phyloP scores from a whole-genome alignment of 2,888 invertebrate genomes.

The Thymelicus sylvestris region DNA sequence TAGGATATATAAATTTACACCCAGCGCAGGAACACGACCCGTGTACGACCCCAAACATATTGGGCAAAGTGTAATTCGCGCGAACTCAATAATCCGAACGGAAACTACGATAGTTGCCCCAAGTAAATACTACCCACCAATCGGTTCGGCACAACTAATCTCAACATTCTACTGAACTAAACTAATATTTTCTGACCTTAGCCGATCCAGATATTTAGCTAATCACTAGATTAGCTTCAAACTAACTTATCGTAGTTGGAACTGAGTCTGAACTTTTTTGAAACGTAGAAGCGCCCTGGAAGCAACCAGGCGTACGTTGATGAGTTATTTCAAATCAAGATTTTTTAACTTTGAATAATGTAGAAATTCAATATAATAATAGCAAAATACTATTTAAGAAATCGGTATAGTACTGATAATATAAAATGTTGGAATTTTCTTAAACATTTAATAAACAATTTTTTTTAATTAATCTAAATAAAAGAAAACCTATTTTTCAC shows the following conservation, averaged over 20 bases:
- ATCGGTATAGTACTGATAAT: too few species aligned
- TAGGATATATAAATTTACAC: slow-evolving; percentile 5
- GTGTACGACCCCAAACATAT: slow-evolving; percentile 29
- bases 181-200: slow-evolving; percentile 34
- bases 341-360: too few species aligned
- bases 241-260: background rate
- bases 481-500: too few species aligned
- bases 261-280: too few species aligned
- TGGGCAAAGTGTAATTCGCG: slow-evolving; percentile 31
- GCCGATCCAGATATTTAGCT: background rate
- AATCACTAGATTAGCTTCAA: background rate
- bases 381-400: too few species aligned
- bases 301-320: too few species aligned
- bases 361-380: too few species aligned
- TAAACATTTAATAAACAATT: too few species aligned
- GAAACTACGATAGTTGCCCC: slow-evolving; percentile 24
- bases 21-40: slow-evolving; percentile 6
- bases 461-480: too few species aligned
- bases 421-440: too few species aligned
- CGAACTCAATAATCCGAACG: slow-evolving; percentile 31
- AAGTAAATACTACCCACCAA: slow-evolving; percentile 19
- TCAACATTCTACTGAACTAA: slow-evolving; percentile 27
- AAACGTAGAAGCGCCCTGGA: too few species aligned
- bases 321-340: too few species aligned
- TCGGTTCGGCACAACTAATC: slow-evolving; percentile 33